Evolutionary conservation across 2,888 invertebrate genomes (phyloP).

Genomic region (Antheraea yamamai): DNA sequence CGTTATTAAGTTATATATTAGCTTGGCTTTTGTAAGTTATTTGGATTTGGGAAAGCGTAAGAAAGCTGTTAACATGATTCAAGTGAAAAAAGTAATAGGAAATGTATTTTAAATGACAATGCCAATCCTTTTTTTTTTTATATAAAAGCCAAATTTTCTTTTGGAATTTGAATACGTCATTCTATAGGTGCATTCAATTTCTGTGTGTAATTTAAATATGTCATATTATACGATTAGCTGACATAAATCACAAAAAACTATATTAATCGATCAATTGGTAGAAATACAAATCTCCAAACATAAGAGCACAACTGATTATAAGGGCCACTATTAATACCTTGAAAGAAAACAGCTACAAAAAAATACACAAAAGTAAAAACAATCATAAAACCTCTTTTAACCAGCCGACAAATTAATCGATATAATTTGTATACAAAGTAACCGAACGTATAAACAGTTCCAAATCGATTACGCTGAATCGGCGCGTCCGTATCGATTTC

Average conservation of each 20-base stretch:
- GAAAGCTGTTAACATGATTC: too few relatives aligned
- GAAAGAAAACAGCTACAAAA: background rate
- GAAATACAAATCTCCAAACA: background rate
- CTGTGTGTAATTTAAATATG: background rate
- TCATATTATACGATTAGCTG: background rate
- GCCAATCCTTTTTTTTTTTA: background rate
- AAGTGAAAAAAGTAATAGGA: background rate
- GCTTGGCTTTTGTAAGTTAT: background rate
- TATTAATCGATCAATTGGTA: too few relatives aligned
- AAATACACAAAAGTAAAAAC: conserved; percentile 15
- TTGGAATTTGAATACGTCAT: background rate
- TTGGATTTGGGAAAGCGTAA: background rate
- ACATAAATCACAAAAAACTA: background rate
- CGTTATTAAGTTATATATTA: background rate
- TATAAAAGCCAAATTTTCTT: background rate
- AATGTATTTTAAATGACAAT: background rate
- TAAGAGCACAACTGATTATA: background rate
- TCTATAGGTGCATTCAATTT: background rate
- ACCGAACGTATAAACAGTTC: conserved; percentile 12
- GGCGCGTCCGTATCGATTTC: conserved; percentile 35
- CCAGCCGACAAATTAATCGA: conserved; percentile 37
- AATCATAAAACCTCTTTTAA: conserved; percentile 7
- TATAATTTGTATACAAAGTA: conserved; percentile 37
- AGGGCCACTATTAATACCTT: background rate
- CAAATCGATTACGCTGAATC: conserved; percentile 26